Base-by-base conservation (phyloP, 2,113 vertebrate species). In the Atherinomorus stipes region DNA sequence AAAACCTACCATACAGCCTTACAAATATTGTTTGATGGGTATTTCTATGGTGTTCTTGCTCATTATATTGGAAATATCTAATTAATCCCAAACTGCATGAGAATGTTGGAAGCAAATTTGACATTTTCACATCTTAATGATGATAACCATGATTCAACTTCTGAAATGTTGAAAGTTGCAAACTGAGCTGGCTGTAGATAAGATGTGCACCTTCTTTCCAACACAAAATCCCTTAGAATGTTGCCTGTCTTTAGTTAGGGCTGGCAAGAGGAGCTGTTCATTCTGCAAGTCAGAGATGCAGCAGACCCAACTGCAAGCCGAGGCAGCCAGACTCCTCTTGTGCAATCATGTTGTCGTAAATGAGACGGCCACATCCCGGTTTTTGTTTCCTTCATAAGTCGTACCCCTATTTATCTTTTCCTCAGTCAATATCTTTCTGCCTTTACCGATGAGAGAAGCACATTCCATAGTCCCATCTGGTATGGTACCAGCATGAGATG, bases 391-490 rank as follows among this genome's bases (percentile, higher is more conserved):
- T n/a, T 11, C 56, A 62, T 11, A 62, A 26, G 49, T 28, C 74
- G 44, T 18, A 61, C 71, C 73, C 42, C 23, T 22, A 51, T 70
- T 58, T 61, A 42, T 50, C 63, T 74, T 69, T 81, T 65, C 70
- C 52, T 70, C 53, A 31, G 50, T 66, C 64, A 68, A 19, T 82
- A 69, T 85, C 78, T 75, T 71, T 49, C 70, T 71, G 64, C 76
- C 76, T 85, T 83, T 74, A 74, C 84, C 74, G 81, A 81, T 78
- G 83, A 88, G 86, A 51, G 86, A 81, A 83, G 84, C 80, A 84
- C 89, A 88, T 94, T 93, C 90, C 86, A 91, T 85, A 76, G 85
- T 76, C 84, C 92, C 90, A 93, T 95, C 90, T 93, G 91, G 88
- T 92, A 93, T 89, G 90, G 88, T 92, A 93, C 90, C 84, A 81